Base-by-base conservation (phyloP, 1,140 invertebrate genomes). In the Platyscapa corneri region DNA sequence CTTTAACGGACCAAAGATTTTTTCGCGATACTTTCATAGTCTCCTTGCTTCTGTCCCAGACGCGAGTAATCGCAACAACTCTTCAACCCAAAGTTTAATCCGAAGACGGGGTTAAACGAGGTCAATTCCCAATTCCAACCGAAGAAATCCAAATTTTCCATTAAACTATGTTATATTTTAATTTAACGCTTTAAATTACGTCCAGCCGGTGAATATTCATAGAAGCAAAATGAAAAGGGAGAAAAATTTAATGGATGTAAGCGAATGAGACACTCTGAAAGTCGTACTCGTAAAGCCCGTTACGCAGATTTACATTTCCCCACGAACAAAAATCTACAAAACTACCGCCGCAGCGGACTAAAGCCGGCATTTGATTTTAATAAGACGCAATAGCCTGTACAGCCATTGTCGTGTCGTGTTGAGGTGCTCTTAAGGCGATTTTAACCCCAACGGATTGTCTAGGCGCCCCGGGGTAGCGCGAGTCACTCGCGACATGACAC, bases 401-500 rank as follows among this genome's bases (percentile, higher is more conserved):
- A 23, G 60, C 32, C 53, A 64, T 64, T 53, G n/a, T 30, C 0
- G 64, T 14, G 65, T 60, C 53, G 37, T n/a, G 70, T 49, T 6
- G 37, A 30, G 49, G n/a, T 6, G 20, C 42, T 82, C 65, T 82
- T 53, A 78, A 84, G 60, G 75, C 32, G 46, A 84, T 84, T 72
- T 84, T 56, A 72, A 53, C 65, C 75, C 32, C 23, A 53, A 34
- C 30, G 76, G 37, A 79, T 79, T 84, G 53, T 49, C 60, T 75
- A 16, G 23, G n/a, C 23, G 32, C 42, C n/a, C 1, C 10, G 42
- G 67, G 65, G 18, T 37, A 27, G 16, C 37, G 30, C 0, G 79
- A n/a, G 30, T 3, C 42, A 34, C 23, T 37, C 27, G 42, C 46
- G 32, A 37, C 46, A 49, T 3, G 23, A 20, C 42, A 30, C 82